Percentiles rank a stretch among this genome's conserved stretches.
phyloP scores from a whole-genome alignment of 2,797 vertebrate genomes.

The Austrolebias charrua region DNA sequence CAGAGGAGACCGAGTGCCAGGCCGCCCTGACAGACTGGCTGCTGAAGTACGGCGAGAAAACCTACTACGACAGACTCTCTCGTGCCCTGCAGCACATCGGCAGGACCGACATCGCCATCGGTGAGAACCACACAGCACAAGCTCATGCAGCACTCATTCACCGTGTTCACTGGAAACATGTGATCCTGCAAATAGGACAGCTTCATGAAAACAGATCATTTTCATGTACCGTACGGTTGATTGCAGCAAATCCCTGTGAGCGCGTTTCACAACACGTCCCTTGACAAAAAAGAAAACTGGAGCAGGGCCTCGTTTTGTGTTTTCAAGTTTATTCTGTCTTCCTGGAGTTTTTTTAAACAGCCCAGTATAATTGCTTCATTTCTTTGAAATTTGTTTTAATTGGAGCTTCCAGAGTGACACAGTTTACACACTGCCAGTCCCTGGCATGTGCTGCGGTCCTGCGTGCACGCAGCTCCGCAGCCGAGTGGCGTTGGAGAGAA shows the following conservation, averaged over 20 bases:
- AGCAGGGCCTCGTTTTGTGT: conserved; percentile 65
- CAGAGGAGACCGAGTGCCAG: conserved; percentile 72
- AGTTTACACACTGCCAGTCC: conserved; percentile 68
- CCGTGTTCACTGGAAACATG: conserved; percentile 8
- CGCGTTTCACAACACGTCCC: conserved; percentile 55
- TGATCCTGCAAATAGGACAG: conserved; percentile 10
- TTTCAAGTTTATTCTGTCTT: conserved; percentile 63
- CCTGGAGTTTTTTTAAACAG: conserved; percentile 47
- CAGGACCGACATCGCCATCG: conserved; percentile 82
- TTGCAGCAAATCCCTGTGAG: conserved; percentile 39
- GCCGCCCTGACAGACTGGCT: conserved; percentile 79
- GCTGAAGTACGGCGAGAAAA: conserved; percentile 55
- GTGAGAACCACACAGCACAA: conserved; percentile 58
- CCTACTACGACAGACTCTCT: conserved; percentile 83
- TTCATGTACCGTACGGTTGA: conserved; percentile 31
- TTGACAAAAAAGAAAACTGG: conserved; percentile 55
- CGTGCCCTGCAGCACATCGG: conserved; percentile 80
- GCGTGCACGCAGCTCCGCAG: conserved; percentile 61
- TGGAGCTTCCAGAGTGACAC: conserved; percentile 64
- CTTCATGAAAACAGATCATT: conserved; percentile 36
- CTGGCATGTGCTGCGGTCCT: conserved; percentile 72
- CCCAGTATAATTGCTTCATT: conserved; percentile 69
- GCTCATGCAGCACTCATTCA: conserved; percentile 9
- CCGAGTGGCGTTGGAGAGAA: conserved; percentile 66
- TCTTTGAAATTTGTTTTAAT: conserved; percentile 70